phyloP scores from a whole-genome alignment of 2,113 vertebrate genomes.

The Semicossyphus pulcher region DNA sequence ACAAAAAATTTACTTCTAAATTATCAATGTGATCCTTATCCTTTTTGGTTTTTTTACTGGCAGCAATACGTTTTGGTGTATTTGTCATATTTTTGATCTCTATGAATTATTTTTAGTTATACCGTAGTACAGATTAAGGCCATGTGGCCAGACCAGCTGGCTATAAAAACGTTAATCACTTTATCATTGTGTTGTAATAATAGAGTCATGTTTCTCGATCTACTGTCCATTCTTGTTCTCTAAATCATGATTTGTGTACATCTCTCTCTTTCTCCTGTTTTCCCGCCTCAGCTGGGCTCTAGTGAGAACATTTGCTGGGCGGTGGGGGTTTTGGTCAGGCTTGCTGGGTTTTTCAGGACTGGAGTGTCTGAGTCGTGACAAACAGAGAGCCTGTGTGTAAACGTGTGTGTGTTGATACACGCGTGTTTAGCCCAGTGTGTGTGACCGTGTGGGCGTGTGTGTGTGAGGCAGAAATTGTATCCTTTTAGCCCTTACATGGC shows the following conservation, averaged over 20 bases:
- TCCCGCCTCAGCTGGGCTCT: conserved; percentile 51
- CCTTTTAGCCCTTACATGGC: conserved; percentile 15
- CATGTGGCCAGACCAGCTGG: no score
- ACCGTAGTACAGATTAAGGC: no score
- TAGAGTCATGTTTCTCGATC: no score
- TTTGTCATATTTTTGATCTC: no score
- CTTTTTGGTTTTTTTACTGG: no score
- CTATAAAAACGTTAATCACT: no score
- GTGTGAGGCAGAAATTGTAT: neutral
- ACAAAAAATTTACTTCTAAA: no score
- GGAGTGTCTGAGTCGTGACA: conserved; percentile 68
- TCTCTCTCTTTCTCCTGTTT: neutral
- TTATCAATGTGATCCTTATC: no score
- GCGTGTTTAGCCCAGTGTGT: conserved; percentile 35
- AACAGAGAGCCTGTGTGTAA: conserved; percentile 20
- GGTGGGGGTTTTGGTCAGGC: conserved; percentile 65
- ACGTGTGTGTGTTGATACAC: conserved; percentile 21
- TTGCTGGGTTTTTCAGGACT: conserved; percentile 54
- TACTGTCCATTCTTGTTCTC: no score
- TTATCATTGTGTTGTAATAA: no score
- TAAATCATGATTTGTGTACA: neutral
- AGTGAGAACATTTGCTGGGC: conserved; percentile 67
- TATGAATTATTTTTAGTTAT: no score
- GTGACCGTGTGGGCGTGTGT: neutral
- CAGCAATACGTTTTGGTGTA: no score